Conservation (phyloP, 2,113 vertebrate species). For the Melanerpes formicivorus region DNA sequence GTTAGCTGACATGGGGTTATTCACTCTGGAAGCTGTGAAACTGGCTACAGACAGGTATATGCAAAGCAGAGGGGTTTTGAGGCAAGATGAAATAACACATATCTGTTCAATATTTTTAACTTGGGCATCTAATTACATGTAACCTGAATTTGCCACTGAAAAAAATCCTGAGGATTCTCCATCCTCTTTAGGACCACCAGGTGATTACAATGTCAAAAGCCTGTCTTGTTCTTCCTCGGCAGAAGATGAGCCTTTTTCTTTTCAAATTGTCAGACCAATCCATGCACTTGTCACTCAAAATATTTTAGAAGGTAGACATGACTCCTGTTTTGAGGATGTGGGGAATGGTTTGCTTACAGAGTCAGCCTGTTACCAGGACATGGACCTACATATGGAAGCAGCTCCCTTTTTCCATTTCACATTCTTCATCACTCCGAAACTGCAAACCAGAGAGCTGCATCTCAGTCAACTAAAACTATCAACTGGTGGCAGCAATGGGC, state of each 20-base stretch:
- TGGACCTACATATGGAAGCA: accelerated
- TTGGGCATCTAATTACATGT: background rate
- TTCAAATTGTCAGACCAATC: background rate
- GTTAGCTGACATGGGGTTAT: background rate
- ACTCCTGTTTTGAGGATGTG: background rate
- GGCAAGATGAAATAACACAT: background rate
- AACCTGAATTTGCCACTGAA: background rate
- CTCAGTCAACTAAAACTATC: background rate
- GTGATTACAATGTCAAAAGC: background rate
- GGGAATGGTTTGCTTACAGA: background rate
- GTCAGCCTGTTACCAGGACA: background rate
- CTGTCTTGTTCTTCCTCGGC: accelerated
- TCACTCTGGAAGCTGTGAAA: background rate
- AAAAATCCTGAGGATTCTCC: background rate
- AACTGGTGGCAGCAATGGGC: background rate
- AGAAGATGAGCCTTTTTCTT: background rate
- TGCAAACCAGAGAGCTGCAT: background rate
- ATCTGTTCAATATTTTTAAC: background rate
- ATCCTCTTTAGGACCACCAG: background rate
- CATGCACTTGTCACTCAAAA: background rate
- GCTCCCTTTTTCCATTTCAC: background rate
- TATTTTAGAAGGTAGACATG: background rate
- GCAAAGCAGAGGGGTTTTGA: background rate
- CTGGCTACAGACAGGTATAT: background rate
- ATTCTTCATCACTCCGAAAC: background rate